Conservation (phyloP, 1,140 invertebrate species). For the Frieseomelitta varia region DNA sequence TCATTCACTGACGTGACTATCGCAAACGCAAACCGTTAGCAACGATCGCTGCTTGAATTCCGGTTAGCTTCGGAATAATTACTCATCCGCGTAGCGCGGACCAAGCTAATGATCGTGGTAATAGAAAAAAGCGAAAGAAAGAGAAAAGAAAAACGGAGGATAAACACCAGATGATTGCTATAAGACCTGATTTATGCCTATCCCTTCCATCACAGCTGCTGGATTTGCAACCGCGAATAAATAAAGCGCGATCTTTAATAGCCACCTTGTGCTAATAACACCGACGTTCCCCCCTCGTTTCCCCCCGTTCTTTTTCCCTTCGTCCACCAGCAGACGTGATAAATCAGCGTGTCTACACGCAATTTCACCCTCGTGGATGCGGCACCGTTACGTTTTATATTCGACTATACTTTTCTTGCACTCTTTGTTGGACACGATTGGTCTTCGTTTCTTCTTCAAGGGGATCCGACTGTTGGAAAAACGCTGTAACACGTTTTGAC, state of each 20-base stretch:
- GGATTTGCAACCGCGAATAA: slow-evolving; percentile 14
- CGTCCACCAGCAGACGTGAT: background rate
- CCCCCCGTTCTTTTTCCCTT: background rate
- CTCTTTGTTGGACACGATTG: background rate
- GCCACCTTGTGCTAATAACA: slow-evolving; percentile 38
- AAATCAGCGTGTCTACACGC: slow-evolving; percentile 6
- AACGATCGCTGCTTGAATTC: slow-evolving; percentile 25
- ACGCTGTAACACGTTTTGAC: no score
- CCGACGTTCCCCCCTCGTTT: slow-evolving; percentile 13
- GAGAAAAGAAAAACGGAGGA: background rate
- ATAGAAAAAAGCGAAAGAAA: slow-evolving; percentile 14
- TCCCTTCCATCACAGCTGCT: slow-evolving; percentile 2
- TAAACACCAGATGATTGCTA: slow-evolving; percentile 45
- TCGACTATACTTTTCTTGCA: background rate
- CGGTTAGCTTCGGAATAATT: slow-evolving; percentile 47
- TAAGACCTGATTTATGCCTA: slow-evolving; percentile 40
- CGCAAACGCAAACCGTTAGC: slow-evolving; percentile 34
- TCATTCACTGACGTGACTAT: background rate
- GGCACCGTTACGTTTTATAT: background rate
- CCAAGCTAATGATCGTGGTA: slow-evolving; percentile 22
- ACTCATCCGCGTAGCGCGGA: slow-evolving; percentile 24
- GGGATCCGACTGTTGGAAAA: no score
- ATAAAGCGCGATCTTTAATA: slow-evolving; percentile 45
- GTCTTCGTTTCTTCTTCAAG: no score
- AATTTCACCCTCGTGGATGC: background rate